Evolutionary conservation across 2,797 vertebrate species (phyloP), one percentile per base, ranked within the genome.

Genomic region (Siniperca scherzeri): DNA sequence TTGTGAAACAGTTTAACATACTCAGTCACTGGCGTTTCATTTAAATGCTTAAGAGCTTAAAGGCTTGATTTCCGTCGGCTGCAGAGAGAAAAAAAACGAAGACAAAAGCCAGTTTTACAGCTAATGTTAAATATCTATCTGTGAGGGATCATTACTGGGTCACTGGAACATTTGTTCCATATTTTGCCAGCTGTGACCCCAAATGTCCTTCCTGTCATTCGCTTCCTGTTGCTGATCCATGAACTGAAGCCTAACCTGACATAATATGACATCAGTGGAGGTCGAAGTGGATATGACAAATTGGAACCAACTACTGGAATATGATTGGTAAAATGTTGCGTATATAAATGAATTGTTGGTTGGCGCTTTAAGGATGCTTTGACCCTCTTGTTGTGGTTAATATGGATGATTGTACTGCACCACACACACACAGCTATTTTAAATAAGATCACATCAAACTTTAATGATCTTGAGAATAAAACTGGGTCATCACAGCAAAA

Each of bases 371-470:
- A 77, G 17, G 30, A 33, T 6, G 40, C 50, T 57, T 19, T 56
- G 66, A 69, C 52, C 25, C 38, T 67, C 71, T 72, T 78, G 73
- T 74, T 84, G 77, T 68, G 40, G 59, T 64, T 78, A 80, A 75
- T 74, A 80, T 27, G 78, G 76, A 71, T 16, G 71, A 70, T 7
- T 53, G 56, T 30, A 36, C 42, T 57, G 69, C 27, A 74, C 64
- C 19, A 53, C 4, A 40, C 16, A 40, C 16, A 53, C 44, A 22
- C 56, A 65, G 83, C 71, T 67, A 44, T 75, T 82, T 83, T 42
- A 83, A 52, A 78, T 75, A 53, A 82, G 53, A 89, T 62, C 46
- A 36, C 75, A 89, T 87, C 74, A 85, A 87, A 88, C 82, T 87
- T 85, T 74, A 92, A 89, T 85, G 82, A 87, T 79, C 53, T 27